Evolutionary conservation across 2,797 vertebrate genomes (phyloP), one percentile per base, ranked within the genome.

Genomic region (Pangasius sanitwongsei): DNA sequence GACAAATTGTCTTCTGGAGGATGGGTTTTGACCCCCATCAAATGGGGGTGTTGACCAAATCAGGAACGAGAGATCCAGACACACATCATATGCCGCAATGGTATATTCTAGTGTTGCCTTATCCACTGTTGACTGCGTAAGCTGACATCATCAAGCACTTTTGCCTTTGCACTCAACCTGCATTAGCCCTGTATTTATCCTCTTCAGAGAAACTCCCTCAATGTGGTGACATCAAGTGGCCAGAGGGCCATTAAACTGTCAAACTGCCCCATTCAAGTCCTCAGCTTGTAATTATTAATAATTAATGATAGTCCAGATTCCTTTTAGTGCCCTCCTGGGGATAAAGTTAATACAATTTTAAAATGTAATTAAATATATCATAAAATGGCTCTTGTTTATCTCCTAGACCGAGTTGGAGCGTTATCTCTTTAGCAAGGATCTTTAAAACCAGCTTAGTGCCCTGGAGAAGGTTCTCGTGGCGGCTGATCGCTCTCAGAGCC

Each of bases 291-390:
- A 48, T 67, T 65, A 65, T 16, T 25, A 44, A 83, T 65, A 65
- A 83, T n/a, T 65, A 85, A 85, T 70, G 83, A 67, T 48, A 1
- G 41, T 3, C 4, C 12, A 15, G 12, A 31, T n/a, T 84, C 15
- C 44, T 67, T 69, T 70, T 55, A 85, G 65, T 53, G 44, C 4
- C 48, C 63, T 70, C 15, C 1, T 85, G n/a, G 65, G 83, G 65
- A 70, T 50, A 3, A 65, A 84, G 44, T 69, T 50, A 84, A 84
- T 53, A 6, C 44, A 84, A 67, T 84, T 84, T 69, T 31, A 67
- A 69, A 63, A 12, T 53, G 8, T 69, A 83, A 83, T 83, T n/a
- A 83, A 83, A 83, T 65, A 83, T 48, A 63, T 48, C 48, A 44
- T 83, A 6, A 65, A 83, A 65, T 18, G 7, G 15, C 12, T 12